Percentiles rank a stretch among this genome's conserved stretches.
phyloP scores from a whole-genome alignment of 2,113 vertebrate genomes.

The Rhinopomastus cyanomelas region DNA sequence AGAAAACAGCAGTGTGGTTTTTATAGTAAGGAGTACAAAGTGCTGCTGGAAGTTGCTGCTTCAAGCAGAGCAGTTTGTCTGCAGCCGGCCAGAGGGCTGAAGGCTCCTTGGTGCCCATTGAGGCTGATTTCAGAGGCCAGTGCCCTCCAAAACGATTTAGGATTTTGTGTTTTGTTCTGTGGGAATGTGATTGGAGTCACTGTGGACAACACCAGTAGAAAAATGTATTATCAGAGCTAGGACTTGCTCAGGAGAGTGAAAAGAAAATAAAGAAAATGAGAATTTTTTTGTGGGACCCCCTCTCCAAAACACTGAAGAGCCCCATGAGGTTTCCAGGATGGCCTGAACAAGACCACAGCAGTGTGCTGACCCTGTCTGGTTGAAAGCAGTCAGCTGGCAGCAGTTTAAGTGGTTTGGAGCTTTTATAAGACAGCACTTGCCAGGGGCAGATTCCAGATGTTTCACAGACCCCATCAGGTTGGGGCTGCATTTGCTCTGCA shows the following conservation, averaged over 20 bases:
- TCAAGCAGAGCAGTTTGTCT: background rate
- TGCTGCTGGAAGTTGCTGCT: background rate
- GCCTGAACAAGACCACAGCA: background rate
- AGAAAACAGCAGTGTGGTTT: conserved; percentile 13
- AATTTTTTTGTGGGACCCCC: background rate
- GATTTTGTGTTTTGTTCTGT: background rate
- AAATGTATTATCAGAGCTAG: background rate
- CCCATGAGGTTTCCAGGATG: background rate
- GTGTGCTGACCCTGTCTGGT: background rate
- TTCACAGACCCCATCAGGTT: background rate
- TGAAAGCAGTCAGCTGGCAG: background rate
- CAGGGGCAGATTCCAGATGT: background rate
- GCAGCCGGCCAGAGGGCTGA: background rate
- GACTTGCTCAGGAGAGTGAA: background rate
- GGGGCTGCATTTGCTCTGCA: background rate
- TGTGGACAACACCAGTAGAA: background rate
- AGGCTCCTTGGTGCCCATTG: background rate
- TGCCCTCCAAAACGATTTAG: background rate
- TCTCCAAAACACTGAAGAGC: background rate
- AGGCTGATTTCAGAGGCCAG: background rate
- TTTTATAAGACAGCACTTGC: background rate
- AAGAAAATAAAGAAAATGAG: background rate
- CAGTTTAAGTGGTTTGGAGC: background rate
- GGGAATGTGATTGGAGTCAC: background rate
- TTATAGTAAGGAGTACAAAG: background rate